Evolutionary conservation across 2,797 vertebrate genomes (phyloP).

Genomic region (Brotula barbata): DNA sequence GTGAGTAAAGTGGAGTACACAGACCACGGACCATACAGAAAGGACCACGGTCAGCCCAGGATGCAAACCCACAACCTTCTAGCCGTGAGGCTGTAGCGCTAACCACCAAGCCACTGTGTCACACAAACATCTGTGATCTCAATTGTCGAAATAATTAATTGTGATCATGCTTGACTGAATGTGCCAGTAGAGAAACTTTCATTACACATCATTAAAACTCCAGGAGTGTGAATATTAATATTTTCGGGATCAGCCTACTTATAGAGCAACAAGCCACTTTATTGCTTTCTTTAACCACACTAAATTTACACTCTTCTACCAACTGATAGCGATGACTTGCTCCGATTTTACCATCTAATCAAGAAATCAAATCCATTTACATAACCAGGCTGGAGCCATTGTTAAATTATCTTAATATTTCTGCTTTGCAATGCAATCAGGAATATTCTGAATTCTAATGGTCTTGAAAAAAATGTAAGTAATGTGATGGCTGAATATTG

Average conservation of each 20-base stretch:
- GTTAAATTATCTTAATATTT: conserved; percentile 24
- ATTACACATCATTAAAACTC: conserved; percentile 28
- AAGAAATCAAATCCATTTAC: conserved; percentile 31
- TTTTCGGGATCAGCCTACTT: background rate
- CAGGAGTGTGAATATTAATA: conserved; percentile 6
- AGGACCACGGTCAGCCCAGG: too few relatives aligned
- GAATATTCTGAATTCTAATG: conserved; percentile 26
- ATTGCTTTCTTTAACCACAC: background rate
- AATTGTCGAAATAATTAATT: conserved; percentile 11
- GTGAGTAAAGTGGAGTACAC: too few relatives aligned
- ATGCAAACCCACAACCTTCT: too few relatives aligned
- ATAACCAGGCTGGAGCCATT: conserved; percentile 14
- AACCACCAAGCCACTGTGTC: too few relatives aligned
- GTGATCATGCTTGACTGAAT: conserved; percentile 7
- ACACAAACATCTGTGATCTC: too few relatives aligned
- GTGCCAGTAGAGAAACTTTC: conserved; percentile 20
- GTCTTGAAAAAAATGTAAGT: conserved; percentile 34
- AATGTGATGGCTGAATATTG: conserved; percentile 33
- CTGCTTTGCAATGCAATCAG: conserved; percentile 46
- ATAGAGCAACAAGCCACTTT: conserved; percentile 2
- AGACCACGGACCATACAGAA: too few relatives aligned
- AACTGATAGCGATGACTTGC: conserved; percentile 11
- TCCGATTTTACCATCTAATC: conserved; percentile 25
- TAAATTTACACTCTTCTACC: background rate
- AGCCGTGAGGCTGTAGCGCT: too few relatives aligned